Conservation (phyloP, 1,140 invertebrate genomes). For the Drosophila varians region DNA sequence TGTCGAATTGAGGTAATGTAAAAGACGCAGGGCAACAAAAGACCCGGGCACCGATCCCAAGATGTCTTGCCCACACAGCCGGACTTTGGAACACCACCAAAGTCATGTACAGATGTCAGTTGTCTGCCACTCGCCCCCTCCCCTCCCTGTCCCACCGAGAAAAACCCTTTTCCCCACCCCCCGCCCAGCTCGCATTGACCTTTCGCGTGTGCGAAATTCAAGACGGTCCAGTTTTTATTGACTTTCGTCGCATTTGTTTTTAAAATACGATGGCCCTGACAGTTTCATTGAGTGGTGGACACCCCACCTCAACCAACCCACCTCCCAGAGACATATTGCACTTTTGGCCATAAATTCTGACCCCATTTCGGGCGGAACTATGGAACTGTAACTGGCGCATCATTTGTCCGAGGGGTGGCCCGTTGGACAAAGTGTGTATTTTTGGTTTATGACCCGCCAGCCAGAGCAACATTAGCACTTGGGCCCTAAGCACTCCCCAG, state of each 20-base stretch:
- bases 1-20: conserved; percentile 80
- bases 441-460: conserved; percentile 62
- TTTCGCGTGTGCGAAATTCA: conserved; percentile 49
- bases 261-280: conserved; percentile 57
- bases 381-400: conserved; percentile 59
- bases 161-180: neutral
- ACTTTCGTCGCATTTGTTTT: conserved; percentile 71
- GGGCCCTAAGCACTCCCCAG: conserved; percentile 61
- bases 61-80: conserved; percentile 54
- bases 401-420: conserved; percentile 25
- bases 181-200: conserved; percentile 6
- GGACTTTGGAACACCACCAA: conserved; percentile 30
- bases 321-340: conserved; percentile 64
- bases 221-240: conserved; percentile 77
- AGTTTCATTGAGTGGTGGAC: conserved; percentile 53
- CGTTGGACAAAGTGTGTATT: conserved; percentile 27
- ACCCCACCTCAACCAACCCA: neutral
- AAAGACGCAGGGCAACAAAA: conserved; percentile 39
- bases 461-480: conserved; percentile 36
- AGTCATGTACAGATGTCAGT: conserved; percentile 36
- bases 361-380: conserved; percentile 35
- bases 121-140: neutral
- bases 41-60: neutral
- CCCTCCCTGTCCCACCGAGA: neutral
- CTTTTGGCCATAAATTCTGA: conserved; percentile 62